These are phyloP conservation scores for Aythya baeri DNA, from an alignment of 2,113 vertebrate genomes.

Conservation along the genomic window DNA sequence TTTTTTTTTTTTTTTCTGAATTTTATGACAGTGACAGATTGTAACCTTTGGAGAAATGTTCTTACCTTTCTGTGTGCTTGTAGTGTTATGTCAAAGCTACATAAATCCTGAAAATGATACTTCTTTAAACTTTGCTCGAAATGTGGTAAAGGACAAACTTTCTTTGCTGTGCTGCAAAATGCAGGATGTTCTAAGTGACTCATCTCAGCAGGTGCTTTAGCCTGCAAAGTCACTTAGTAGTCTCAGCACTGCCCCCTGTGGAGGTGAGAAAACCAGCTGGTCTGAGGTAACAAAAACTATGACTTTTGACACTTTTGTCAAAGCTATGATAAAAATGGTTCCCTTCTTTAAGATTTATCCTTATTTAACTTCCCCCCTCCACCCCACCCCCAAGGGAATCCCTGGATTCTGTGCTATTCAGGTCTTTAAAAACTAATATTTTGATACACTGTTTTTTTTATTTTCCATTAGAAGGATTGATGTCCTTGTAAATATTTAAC, in stretches of 20 bases:
- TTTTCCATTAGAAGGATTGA: not conserved
- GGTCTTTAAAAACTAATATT: not conserved
- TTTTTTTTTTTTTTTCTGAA: not conserved
- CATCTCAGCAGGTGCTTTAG: not conserved
- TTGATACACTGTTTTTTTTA: not conserved
- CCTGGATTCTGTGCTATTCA: not conserved
- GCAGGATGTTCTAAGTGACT: not conserved
- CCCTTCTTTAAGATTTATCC: not conserved
- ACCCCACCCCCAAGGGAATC: not conserved
- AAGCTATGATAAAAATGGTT: not conserved
- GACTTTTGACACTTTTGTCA: not conserved
- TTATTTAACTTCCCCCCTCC: not conserved
- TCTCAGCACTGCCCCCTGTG: not conserved
- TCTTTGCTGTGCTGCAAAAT: not conserved
- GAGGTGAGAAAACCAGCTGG: not conserved
- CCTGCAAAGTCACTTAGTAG: not conserved
- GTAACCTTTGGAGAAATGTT: not conserved
- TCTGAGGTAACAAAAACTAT: not conserved
- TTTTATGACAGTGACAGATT: not conserved
- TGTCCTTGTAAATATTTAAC: not conserved
- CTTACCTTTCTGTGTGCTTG: not conserved
- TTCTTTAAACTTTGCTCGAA: not conserved
- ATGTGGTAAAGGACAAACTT: not conserved
- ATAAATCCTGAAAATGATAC: slow-evolving; percentile 12
- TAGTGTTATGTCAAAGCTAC: not conserved